Conservation (phyloP, 1,140 invertebrate species). For the Phymastichus coffea region DNA sequence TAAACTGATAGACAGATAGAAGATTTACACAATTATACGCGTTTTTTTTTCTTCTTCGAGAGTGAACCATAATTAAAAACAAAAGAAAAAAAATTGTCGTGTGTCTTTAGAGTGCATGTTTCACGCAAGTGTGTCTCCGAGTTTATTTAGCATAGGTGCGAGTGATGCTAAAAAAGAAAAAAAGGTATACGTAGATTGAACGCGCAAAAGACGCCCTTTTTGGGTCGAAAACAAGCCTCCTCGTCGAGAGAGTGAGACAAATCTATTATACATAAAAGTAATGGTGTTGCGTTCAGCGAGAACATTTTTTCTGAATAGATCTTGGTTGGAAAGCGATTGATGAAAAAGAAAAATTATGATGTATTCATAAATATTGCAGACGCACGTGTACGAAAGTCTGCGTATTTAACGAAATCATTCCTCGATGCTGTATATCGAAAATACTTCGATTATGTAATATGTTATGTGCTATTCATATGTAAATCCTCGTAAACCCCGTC, state of each 20-base stretch:
- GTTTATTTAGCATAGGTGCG: conserved; percentile 22
- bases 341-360: conserved; percentile 10
- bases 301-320: neutral
- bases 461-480: conserved; percentile 49
- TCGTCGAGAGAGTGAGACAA: neutral
- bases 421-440: conserved; percentile 51
- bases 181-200: conserved; percentile 20
- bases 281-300: conserved; percentile 9
- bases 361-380: conserved; percentile 18
- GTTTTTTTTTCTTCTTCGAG: conserved; percentile 9
- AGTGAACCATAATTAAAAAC: conserved; percentile 9
- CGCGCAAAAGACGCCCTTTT: conserved; percentile 15
- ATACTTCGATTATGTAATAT: conserved; percentile 49
- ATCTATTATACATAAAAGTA: neutral
- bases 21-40: conserved; percentile 18
- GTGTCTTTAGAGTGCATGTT: conserved; percentile 28
- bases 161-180: conserved; percentile 15
- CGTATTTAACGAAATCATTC: conserved; percentile 54
- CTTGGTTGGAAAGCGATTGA: conserved; percentile 2
- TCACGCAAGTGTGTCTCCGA: conserved; percentile 25
- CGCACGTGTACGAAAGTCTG: conserved; percentile 25
- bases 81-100: conserved; percentile 22
- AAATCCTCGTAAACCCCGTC: conserved; percentile 51
- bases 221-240: neutral
- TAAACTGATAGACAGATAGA: conserved; percentile 30